Conservation (phyloP, 2,888 invertebrate genomes). For the Nomada lathburiana region DNA sequence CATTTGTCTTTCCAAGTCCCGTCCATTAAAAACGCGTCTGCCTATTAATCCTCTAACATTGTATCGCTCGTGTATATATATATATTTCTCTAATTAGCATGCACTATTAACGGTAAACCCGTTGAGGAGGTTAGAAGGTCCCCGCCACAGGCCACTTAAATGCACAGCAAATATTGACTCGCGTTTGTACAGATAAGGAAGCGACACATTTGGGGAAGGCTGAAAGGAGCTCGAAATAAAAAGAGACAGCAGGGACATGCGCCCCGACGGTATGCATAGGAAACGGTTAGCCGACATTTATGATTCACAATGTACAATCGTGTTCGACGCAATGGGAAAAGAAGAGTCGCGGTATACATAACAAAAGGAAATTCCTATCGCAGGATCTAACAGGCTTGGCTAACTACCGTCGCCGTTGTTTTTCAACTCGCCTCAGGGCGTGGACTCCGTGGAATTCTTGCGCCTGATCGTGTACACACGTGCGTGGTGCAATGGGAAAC, state of each 20-base stretch:
- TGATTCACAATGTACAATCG: constrained; percentile 36
- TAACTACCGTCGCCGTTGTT: constrained; percentile 5
- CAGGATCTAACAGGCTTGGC: constrained; percentile 24
- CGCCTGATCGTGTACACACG: neutral
- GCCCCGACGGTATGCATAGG: neutral
- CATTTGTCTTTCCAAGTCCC: no score
- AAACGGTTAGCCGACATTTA: constrained; percentile 16
- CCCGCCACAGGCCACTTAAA: constrained; percentile 6
- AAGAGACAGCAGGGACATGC: constrained; percentile 6
- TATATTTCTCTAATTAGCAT: neutral
- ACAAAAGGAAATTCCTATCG: constrained; percentile 25
- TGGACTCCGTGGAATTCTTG: neutral
- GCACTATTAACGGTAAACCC: constrained; percentile 25
- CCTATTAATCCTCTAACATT: no score
- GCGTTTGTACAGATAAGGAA: constrained; percentile 23
- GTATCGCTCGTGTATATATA: no score
- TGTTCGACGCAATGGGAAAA: constrained; percentile 3
- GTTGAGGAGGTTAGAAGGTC: neutral
- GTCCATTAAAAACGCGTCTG: no score
- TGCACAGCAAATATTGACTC: constrained; percentile 42
- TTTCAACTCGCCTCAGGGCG: neutral
- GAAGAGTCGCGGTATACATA: constrained; percentile 1
- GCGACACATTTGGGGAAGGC: constrained; percentile 28
- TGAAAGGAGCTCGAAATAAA: constrained; percentile 16
- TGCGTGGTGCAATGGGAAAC: no score